These are phyloP conservation scores for Drosophila borealis DNA, from an alignment of 2,888 invertebrate genomes.

Conservation along the genomic window DNA sequence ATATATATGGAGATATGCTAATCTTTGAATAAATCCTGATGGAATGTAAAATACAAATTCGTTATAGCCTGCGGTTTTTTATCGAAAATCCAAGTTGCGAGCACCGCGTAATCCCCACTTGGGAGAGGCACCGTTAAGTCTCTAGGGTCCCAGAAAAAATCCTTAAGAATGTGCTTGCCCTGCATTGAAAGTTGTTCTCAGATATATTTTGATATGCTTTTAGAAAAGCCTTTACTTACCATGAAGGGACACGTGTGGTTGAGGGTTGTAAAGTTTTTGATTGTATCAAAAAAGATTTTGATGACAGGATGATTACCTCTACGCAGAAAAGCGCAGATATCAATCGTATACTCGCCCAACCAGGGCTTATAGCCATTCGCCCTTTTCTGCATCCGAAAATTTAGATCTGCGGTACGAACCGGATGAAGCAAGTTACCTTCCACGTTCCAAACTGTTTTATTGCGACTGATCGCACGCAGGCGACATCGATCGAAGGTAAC, in stretches of 20 bases:
- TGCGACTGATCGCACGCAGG: conserved; percentile 11
- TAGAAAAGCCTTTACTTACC: neutral
- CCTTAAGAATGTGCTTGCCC: conserved; percentile 19
- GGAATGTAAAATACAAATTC: conserved; percentile 8
- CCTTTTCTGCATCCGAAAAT: conserved; percentile 2
- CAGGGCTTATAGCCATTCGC: conserved; percentile 36
- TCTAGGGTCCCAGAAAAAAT: conserved; percentile 25
- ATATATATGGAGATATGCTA: neutral
- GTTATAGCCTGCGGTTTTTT: neutral
- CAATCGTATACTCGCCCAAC: conserved; percentile 1
- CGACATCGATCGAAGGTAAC: conserved; percentile 10
- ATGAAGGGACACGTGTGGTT: conserved; percentile 44
- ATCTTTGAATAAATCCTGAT: neutral
- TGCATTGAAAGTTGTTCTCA: neutral
- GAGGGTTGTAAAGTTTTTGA: conserved; percentile 15
- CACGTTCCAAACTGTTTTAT: conserved; percentile 8
- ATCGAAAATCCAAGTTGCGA: conserved; percentile 1
- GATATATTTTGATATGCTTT: no score
- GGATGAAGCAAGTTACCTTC: neutral
- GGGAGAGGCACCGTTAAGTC: conserved; percentile 1
- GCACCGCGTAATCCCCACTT: conserved; percentile 6
- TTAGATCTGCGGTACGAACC: neutral
- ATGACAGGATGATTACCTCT: conserved; percentile 6
- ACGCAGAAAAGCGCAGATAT: conserved; percentile 8
- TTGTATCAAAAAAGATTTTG: conserved; percentile 1